Percentiles rank a stretch among this genome's conserved stretches.
Conservation (phyloP, 2,888 invertebrate species). For the Isotomurus palustris region DNA sequence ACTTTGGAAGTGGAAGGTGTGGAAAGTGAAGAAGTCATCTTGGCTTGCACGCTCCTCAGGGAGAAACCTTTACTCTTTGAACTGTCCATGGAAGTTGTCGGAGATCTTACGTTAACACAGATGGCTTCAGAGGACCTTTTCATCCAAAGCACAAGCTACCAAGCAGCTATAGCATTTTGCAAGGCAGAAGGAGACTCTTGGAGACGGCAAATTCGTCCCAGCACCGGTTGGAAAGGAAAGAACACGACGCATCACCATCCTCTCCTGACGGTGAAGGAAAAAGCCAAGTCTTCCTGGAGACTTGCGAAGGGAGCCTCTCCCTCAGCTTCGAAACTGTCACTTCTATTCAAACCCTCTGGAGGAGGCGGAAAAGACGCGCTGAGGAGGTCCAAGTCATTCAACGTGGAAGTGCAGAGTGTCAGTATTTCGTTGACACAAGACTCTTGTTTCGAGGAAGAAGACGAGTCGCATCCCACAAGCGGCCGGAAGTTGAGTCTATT, state of each 20-base stretch:
- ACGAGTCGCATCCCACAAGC: no score
- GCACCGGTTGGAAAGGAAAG: slow-evolving; percentile 48
- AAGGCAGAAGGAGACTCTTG: slow-evolving; percentile 53
- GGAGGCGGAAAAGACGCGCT: slow-evolving; percentile 38
- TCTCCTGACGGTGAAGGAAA: slow-evolving; percentile 31
- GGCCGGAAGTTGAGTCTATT: slow-evolving; percentile 41
- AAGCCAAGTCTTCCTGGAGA: slow-evolving; percentile 33
- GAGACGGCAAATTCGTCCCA: slow-evolving; percentile 49
- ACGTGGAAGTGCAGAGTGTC: slow-evolving; percentile 44
- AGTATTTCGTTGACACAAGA: slow-evolving; percentile 38
- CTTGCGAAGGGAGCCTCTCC: slow-evolving; percentile 27
- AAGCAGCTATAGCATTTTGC: slow-evolving; percentile 63
- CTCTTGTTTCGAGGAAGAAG: slow-evolving; percentile 40
- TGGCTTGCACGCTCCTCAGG: slow-evolving; percentile 60
- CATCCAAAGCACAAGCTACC: slow-evolving; percentile 59
- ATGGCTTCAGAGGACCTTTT: slow-evolving; percentile 62
- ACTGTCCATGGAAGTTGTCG: slow-evolving; percentile 56
- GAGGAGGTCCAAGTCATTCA: slow-evolving; percentile 42
- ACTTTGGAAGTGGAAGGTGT: slow-evolving; percentile 60
- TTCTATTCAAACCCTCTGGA: slow-evolving; percentile 39
- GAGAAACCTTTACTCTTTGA: slow-evolving; percentile 52
- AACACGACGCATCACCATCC: slow-evolving; percentile 31
- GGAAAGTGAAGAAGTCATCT: slow-evolving; percentile 61
- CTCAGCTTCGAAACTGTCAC: slow-evolving; percentile 43
- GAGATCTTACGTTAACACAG: slow-evolving; percentile 58